These are phyloP conservation scores for Delia radicum DNA, from an alignment of 1,140 invertebrate species.

Conservation along the genomic window DNA sequence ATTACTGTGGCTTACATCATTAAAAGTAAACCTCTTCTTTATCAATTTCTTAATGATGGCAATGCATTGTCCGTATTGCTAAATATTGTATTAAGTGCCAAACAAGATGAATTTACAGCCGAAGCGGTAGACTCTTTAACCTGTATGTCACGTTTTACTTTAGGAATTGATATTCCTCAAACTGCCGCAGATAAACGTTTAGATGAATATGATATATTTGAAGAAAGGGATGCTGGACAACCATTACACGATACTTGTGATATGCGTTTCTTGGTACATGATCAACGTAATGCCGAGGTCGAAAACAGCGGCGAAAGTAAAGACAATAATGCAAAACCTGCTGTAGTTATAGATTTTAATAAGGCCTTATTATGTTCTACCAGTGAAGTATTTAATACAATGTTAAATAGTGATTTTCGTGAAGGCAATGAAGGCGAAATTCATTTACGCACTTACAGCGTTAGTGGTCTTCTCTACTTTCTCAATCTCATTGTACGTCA, in stretches of 20 bases:
- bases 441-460: constrained; percentile 43
- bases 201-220: constrained; percentile 27
- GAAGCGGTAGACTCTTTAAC: constrained; percentile 51
- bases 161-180: constrained; percentile 44
- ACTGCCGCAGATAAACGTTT: constrained; percentile 26
- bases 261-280: constrained; percentile 46
- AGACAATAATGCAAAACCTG: neutral
- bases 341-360: constrained; percentile 43
- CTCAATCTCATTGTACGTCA: constrained; percentile 45
- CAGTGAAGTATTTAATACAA: constrained; percentile 53
- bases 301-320: neutral
- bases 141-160: constrained; percentile 42
- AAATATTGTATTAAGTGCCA: constrained; percentile 44
- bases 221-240: constrained; percentile 3
- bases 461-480: constrained; percentile 46
- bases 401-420: constrained; percentile 51
- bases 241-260: constrained; percentile 41
- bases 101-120: constrained; percentile 41
- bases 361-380: constrained; percentile 47
- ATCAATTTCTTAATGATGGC: constrained; percentile 50
- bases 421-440: constrained; percentile 51
- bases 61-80: constrained; percentile 45
- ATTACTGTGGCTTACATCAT: constrained; percentile 51
- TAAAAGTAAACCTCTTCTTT: constrained; percentile 45
- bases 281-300: constrained; percentile 3